Evolutionary conservation across 1,140 invertebrate genomes (phyloP), one percentile per base, ranked within the genome.

Genomic region (Planococcus citri): DNA sequence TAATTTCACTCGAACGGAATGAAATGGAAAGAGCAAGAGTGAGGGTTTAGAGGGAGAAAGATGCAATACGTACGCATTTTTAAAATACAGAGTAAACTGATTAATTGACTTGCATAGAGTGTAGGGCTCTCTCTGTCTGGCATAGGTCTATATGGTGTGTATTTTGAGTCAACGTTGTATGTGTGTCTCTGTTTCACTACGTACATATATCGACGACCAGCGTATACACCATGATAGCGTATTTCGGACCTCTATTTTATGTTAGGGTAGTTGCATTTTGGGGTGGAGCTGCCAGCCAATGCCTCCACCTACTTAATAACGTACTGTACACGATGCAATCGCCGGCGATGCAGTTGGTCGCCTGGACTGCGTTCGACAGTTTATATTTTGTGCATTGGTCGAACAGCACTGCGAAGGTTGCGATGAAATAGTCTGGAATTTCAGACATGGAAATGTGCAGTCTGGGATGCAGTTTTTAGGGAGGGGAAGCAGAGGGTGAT

Each of bases 41-140:
- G 2, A n/a, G n/a, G n/a, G n/a, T n/a, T n/a, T n/a, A n/a, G n/a
- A n/a, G n/a, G n/a, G n/a, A n/a, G n/a, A n/a, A n/a, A n/a, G n/a
- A n/a, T n/a, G n/a, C n/a, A n/a, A n/a, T n/a, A n/a, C n/a, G n/a
- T 21, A 20, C 20, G 10, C 60, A 64, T 64, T 64, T 64, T 64
- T 64, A 64, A 64, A 64, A 64, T 64, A 64, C 60, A 64, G 60
- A 64, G 60, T 64, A 64, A 64, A 64, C 60, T 64, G 60, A 64
- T 64, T 64, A 64, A 64, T 64, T 64, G 60, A 64, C 22, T 64
- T 64, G 60, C 60, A 64, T n/a, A n/a, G n/a, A n/a, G n/a, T n/a
- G n/a, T n/a, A n/a, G n/a, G n/a, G n/a, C n/a, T n/a, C n/a, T n/a
- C n/a, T n/a, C n/a, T n/a, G n/a, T n/a, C n/a, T n/a, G n/a, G n/a